Evolutionary conservation across 2,113 vertebrate species (phyloP).

Genomic region (Chaetura pelagica): DNA sequence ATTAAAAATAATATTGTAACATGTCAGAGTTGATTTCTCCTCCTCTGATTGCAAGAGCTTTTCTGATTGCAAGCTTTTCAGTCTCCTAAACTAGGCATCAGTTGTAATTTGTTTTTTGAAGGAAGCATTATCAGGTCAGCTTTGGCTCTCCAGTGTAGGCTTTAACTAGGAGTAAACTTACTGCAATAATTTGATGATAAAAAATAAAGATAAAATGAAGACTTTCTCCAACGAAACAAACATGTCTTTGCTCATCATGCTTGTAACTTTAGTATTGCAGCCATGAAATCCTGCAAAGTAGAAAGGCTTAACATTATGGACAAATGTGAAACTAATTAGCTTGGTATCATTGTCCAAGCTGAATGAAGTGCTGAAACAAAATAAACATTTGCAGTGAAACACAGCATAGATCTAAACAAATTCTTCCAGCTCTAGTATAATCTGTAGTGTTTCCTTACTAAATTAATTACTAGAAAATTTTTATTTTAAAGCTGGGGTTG

Average conservation of each 20-base stretch:
- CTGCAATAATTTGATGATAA: background rate
- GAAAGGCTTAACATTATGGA: background rate
- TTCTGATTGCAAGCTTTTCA: background rate
- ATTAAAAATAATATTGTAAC: background rate
- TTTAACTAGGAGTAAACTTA: background rate
- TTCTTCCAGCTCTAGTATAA: conserved; percentile 50
- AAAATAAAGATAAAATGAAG: background rate
- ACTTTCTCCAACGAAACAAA: background rate
- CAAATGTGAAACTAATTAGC: conserved; percentile 53
- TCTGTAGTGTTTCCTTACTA: background rate
- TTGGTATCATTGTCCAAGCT: background rate
- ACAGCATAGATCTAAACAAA: conserved; percentile 51
- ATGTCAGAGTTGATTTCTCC: background rate
- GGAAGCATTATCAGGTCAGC: background rate
- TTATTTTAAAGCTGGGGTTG: background rate
- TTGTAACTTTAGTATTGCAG: background rate
- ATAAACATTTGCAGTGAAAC: conserved; percentile 19
- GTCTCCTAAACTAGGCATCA: background rate
- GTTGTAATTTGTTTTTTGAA: background rate
- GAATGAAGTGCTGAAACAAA: conserved; percentile 50
- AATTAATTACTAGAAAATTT: background rate
- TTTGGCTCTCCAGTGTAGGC: background rate
- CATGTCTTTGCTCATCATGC: background rate
- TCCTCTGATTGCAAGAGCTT: background rate
- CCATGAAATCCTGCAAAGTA: background rate